Percentiles rank a stretch among this genome's conserved stretches.
These are phyloP conservation scores for Episyrphus balteatus DNA, from an alignment of 1,140 invertebrate genomes.

Conservation along the genomic window DNA sequence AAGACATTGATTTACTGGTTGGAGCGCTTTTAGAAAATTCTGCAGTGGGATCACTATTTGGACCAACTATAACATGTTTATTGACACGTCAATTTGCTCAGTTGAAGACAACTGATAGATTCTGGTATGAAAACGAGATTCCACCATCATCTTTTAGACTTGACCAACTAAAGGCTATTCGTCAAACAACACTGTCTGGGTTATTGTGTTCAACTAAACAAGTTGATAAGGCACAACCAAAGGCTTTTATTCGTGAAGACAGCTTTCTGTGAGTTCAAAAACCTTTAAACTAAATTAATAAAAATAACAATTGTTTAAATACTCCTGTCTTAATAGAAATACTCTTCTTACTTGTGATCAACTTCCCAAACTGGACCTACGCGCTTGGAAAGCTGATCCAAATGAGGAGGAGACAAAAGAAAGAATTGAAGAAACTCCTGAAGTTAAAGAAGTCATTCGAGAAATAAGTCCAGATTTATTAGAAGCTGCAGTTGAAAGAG, in stretches of 20 bases:
- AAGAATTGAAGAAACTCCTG: constrained; percentile 25
- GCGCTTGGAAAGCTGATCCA: constrained; percentile 13
- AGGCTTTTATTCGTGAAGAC: constrained; percentile 80
- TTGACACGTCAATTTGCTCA: constrained; percentile 68
- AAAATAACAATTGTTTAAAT: not conserved
- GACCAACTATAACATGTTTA: constrained; percentile 78
- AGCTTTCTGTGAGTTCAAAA: constrained; percentile 60
- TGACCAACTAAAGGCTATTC: constrained; percentile 59
- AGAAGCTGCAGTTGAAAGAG: constrained; percentile 56
- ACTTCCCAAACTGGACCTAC: constrained; percentile 50
- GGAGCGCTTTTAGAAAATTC: constrained; percentile 77
- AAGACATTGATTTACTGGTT: constrained; percentile 77
- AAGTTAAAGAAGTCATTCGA: constrained; percentile 25
- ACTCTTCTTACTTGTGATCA: constrained; percentile 65
- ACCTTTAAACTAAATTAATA: not conserved
- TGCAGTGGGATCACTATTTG: constrained; percentile 65
- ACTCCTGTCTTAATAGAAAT: constrained; percentile 44
- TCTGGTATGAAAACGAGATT: constrained; percentile 94
- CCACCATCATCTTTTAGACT: constrained; percentile 72
- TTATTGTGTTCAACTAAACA: constrained; percentile 31
- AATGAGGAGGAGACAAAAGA: constrained; percentile 21
- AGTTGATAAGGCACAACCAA: constrained; percentile 57
- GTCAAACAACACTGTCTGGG: constrained; percentile 41
- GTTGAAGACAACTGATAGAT: constrained; percentile 72
- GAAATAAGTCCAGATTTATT: constrained; percentile 41